Evolutionary conservation across 2,888 invertebrate genomes (phyloP).

Genomic region (Monoplex corrugatus): DNA sequence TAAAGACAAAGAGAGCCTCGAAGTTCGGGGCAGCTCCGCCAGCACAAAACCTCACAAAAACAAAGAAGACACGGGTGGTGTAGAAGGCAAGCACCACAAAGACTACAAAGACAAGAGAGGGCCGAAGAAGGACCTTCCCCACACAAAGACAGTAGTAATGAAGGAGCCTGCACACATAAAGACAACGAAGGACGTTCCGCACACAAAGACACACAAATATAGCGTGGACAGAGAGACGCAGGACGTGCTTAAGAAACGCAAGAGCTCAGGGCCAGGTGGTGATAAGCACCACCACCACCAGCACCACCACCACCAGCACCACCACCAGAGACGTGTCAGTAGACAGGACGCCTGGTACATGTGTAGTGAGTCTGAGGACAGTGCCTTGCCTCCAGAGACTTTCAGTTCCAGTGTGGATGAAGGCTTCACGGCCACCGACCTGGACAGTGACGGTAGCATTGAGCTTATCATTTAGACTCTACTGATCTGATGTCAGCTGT

Average conservation of each 20-base stretch:
- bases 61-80: neutral
- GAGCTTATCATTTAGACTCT: slow-evolving; percentile 76
- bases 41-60: neutral
- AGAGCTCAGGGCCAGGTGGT: neutral
- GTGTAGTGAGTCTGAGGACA: slow-evolving; percentile 73
- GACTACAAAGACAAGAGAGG: slow-evolving; percentile 4
- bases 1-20: neutral
- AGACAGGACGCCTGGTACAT: slow-evolving; percentile 60
- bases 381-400: slow-evolving; percentile 70
- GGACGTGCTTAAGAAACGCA: neutral
- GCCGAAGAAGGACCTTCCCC: neutral
- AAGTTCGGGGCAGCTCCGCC: neutral
- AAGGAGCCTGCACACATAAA: too few species aligned
- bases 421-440: slow-evolving; percentile 62
- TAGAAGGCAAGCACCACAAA: neutral
- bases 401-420: slow-evolving; percentile 63
- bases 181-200: too few species aligned
- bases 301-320: neutral
- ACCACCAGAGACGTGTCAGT: neutral
- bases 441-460: slow-evolving; percentile 70
- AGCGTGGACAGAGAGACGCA: neutral
- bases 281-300: neutral
- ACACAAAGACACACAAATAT: neutral
- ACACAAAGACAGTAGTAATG: too few species aligned
- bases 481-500: too few species aligned